Conservation (phyloP, 1,140 invertebrate species). For the Mesaphorura yosii region DNA sequence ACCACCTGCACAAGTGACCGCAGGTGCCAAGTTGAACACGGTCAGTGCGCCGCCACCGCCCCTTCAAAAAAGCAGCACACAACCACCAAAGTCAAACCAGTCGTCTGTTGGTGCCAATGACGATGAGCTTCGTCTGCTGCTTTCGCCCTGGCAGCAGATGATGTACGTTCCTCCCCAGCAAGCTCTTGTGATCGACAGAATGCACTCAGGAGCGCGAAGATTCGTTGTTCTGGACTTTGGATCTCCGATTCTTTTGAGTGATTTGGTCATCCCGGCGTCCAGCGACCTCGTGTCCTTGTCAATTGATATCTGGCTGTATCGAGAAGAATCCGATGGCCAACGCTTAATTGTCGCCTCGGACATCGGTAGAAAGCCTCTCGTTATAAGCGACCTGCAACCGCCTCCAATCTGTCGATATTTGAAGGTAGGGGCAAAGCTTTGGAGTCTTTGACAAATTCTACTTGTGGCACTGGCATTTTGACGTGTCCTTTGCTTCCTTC, state of each 20-base stretch:
- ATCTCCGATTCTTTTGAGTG: constrained; percentile 67
- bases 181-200: constrained; percentile 78
- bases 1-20: not conserved
- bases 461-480: too few relatives aligned
- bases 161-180: constrained; percentile 60
- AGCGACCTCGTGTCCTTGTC: constrained; percentile 71
- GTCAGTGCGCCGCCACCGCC: too few relatives aligned
- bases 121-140: constrained; percentile 28
- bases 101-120: constrained; percentile 5
- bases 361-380: constrained; percentile 66
- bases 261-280: constrained; percentile 75
- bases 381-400: constrained; percentile 77
- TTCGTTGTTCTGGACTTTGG: constrained; percentile 87
- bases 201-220: constrained; percentile 58
- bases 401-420: constrained; percentile 75
- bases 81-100: not conserved
- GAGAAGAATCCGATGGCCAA: constrained; percentile 68
- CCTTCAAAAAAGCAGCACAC: too few relatives aligned
- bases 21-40: not conserved
- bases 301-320: constrained; percentile 76
- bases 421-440: constrained; percentile 49
- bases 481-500: too few relatives aligned
- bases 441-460: not conserved
- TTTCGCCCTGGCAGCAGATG: constrained; percentile 63
- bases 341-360: constrained; percentile 74